Evolutionary conservation across 2,888 invertebrate genomes (phyloP).

Genomic region (Antheraea yamamai): DNA sequence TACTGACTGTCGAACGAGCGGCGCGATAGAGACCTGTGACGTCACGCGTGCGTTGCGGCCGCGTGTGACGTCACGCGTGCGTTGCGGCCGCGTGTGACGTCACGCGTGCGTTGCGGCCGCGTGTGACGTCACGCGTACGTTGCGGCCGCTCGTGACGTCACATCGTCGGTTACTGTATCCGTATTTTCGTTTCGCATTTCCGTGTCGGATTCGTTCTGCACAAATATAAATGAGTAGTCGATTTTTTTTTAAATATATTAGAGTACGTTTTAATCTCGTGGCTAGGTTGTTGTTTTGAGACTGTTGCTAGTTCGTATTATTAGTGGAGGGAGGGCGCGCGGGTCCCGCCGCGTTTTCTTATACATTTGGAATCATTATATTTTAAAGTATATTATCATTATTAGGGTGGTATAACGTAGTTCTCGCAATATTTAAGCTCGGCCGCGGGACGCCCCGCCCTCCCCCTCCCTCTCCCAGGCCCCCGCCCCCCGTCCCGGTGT

Average conservation of each 20-base stretch:
- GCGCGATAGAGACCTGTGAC: no score
- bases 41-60: no score
- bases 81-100: not conserved
- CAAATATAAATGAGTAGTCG: conserved; percentile 53
- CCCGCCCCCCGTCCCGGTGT: not conserved
- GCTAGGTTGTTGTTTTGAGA: conserved; percentile 51
- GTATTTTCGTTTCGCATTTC: conserved; percentile 3
- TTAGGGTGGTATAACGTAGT: conserved; percentile 75
- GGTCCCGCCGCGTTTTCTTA: conserved; percentile 48
- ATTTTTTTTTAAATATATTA: conserved; percentile 34
- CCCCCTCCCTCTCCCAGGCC: not conserved
- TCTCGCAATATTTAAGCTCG: conserved; percentile 64
- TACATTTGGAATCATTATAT: conserved; percentile 55
- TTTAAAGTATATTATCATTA: conserved; percentile 53
- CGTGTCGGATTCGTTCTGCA: conserved; percentile 56
- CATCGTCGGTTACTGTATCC: conserved; percentile 9
- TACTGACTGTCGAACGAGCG: no score
- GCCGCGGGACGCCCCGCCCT: not conserved
- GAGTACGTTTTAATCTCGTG: conserved; percentile 51
- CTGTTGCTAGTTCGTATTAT: conserved; percentile 42
- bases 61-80: conserved; percentile 21
- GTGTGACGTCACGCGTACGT: conserved; percentile 21
- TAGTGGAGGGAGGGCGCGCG: conserved; percentile 50
- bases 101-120: no score
- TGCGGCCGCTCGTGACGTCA: not conserved